phyloP scores from a whole-genome alignment of 1,140 invertebrate species.

The Phymorhynchus buccinoides region DNA sequence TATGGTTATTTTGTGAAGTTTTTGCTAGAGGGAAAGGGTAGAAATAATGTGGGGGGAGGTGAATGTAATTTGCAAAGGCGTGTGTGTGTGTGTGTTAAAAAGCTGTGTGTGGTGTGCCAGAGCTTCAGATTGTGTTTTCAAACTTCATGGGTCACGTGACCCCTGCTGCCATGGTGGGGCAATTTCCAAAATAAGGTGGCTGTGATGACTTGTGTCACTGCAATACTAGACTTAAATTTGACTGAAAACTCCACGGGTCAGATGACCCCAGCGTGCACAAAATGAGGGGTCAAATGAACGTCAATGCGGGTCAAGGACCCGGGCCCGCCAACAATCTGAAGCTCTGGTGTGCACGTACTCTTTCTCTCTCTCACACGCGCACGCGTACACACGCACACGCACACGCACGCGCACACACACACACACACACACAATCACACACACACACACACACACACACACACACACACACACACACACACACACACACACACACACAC shows the following conservation, averaged over 20 bases:
- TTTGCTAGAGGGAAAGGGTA: too few relatives aligned
- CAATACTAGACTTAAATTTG: background rate
- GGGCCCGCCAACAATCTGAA: background rate
- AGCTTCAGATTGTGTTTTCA: too few relatives aligned
- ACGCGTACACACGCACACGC: conserved; percentile 2
- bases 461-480: background rate
- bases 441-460: conserved; percentile 7
- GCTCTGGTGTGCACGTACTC: too few relatives aligned
- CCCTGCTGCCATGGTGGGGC: too few relatives aligned
- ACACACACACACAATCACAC: background rate
- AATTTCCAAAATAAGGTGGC: too few relatives aligned
- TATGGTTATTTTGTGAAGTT: too few relatives aligned
- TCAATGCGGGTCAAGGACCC: background rate
- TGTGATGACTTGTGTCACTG: too few relatives aligned
- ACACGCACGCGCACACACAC: background rate
- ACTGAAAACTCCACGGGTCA: background rate
- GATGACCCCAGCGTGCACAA: background rate
- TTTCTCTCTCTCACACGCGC: background rate
- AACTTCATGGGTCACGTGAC: too few relatives aligned
- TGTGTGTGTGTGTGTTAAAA: too few relatives aligned
- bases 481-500: background rate
- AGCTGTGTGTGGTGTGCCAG: too few relatives aligned
- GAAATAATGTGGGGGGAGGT: too few relatives aligned
- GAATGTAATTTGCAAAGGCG: too few relatives aligned
- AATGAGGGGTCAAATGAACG: background rate